A percentile compares a stretch with the other conserved stretches of the same genome.
Conservation (phyloP, 2,113 vertebrate genomes). For the Balaenoptera acutorostrata region DNA sequence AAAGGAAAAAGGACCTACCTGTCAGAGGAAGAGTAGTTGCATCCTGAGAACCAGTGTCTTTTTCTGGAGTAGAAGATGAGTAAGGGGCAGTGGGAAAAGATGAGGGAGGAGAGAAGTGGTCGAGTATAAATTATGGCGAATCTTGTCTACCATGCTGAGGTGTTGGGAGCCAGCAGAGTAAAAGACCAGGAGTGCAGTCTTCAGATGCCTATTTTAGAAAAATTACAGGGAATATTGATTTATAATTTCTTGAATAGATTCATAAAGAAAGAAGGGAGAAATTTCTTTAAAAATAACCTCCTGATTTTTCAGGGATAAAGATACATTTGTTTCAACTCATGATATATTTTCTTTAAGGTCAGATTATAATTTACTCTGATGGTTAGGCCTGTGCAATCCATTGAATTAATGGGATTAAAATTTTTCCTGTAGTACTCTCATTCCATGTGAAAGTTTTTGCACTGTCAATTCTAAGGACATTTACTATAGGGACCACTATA, state of each 20-base stretch:
- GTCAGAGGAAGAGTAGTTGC: neutral
- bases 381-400: neutral
- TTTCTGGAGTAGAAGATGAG: neutral
- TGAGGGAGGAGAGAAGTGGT: neutral
- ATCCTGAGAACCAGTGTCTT: neutral
- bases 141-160: too few relatives aligned
- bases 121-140: neutral
- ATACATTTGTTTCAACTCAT: neutral
- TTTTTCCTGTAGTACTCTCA: neutral
- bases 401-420: neutral
- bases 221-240: neutral
- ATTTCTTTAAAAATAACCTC: neutral
- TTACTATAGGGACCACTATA: neutral
- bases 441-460: neutral
- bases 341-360: neutral
- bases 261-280: neutral
- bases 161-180: neutral
- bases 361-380: neutral
- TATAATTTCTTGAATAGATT: neutral
- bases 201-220: neutral
- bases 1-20: neutral
- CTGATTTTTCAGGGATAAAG: neutral
- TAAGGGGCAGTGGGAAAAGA: neutral
- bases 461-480: neutral
- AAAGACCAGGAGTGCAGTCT: neutral